These are phyloP conservation scores for Hymenopus coronatus DNA, from an alignment of 2,888 invertebrate genomes.

Conservation along the genomic window DNA sequence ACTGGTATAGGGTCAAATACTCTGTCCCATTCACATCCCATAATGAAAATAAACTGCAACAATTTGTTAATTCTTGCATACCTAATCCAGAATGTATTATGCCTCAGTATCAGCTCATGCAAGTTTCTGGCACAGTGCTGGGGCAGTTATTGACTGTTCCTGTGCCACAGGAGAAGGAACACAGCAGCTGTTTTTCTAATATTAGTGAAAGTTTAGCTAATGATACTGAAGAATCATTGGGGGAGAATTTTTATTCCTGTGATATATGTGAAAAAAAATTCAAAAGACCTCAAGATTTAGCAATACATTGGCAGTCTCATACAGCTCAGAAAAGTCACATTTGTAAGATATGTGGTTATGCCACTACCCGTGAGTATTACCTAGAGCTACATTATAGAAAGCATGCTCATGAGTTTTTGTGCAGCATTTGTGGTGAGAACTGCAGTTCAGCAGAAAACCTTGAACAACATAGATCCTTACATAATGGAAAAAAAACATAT, in stretches of 20 bases:
- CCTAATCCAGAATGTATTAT: no score
- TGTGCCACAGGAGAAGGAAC: not conserved
- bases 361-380: slow-evolving; percentile 14
- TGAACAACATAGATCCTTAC: slow-evolving; percentile 36
- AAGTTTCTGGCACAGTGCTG: not conserved
- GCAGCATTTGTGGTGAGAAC: slow-evolving; percentile 31
- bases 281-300: no score
- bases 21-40: no score
- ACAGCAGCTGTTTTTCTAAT: not conserved
- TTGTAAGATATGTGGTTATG: slow-evolving; percentile 21
- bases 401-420: slow-evolving; percentile 45
- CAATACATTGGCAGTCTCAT: not conserved
- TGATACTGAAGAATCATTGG: no score
- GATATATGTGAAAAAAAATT: no score
- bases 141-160: not conserved
- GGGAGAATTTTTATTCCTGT: no score
- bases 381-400: slow-evolving; percentile 48
- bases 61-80: no score
- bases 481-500: slow-evolving; percentile 34
- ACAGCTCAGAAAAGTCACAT: not conserved
- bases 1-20: no score
- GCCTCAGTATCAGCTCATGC: no score
- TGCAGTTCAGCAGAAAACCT: no score
- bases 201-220: no score
- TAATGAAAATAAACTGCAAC: no score